A percentile compares a stretch with the other conserved stretches of the same genome.
These are phyloP conservation scores for Cheirogaleus major DNA, from an alignment of 2,797 vertebrate species.

Conservation along the genomic window DNA sequence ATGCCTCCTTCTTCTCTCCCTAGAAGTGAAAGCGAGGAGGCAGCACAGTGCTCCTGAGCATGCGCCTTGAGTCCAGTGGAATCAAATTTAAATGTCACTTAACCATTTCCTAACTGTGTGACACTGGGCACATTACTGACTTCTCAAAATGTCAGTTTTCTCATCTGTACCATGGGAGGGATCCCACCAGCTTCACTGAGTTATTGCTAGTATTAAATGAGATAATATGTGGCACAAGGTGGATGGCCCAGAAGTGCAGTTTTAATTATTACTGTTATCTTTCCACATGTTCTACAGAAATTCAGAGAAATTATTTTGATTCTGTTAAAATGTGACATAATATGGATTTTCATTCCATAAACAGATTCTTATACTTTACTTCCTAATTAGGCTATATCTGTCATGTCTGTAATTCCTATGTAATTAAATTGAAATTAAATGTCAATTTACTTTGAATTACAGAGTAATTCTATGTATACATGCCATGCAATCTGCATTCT, in stretches of 20 bases:
- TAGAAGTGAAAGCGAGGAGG: fast-evolving
- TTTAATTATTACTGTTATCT: neutral
- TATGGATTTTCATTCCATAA: conserved; percentile 47
- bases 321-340: conserved; percentile 53
- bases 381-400: conserved; percentile 81
- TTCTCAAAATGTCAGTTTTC: neutral
- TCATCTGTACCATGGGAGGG: neutral
- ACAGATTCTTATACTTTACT: conserved; percentile 65
- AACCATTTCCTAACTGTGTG: too few species aligned
- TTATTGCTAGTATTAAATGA: neutral
- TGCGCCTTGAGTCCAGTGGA: fast-evolving
- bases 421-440: conserved; percentile 85
- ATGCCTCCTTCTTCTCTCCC: neutral
- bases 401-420: conserved; percentile 78
- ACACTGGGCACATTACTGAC: neutral
- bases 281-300: neutral
- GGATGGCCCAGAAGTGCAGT: neutral
- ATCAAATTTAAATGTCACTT: neutral
- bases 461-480: conserved; percentile 83
- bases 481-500: conserved; percentile 69
- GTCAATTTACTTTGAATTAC: conserved; percentile 84
- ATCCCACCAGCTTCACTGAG: neutral
- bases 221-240: neutral
- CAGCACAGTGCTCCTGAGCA: fast-evolving
- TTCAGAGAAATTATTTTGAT: conserved; percentile 44